Percentiles rank a stretch among this genome's conserved stretches.
Conservation (phyloP, 2,888 invertebrate genomes). For the Trisateles emortualis region DNA sequence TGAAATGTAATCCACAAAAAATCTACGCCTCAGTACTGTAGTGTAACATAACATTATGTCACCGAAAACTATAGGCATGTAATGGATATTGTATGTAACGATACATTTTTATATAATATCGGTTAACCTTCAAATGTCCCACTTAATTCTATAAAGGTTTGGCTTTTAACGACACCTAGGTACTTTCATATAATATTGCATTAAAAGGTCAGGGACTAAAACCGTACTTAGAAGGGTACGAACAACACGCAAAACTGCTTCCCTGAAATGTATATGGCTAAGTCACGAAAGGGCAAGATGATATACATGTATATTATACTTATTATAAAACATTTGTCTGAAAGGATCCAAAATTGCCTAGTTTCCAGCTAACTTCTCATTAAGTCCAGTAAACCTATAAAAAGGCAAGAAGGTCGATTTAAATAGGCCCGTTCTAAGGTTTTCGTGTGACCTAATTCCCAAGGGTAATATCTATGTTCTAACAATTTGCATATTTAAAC, state of each 20-base stretch:
- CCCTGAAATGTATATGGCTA: conserved; percentile 30
- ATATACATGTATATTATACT: conserved; percentile 1
- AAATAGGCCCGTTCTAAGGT: conserved; percentile 25
- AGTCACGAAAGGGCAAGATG: conserved; percentile 29
- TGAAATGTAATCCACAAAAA: too few species aligned
- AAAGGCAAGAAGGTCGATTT: conserved; percentile 27
- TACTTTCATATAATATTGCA: conserved; percentile 9
- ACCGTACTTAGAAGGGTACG: conserved; percentile 17
- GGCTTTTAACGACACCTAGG: conserved; percentile 12
- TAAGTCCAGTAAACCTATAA: conserved; percentile 30
- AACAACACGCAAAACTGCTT: conserved; percentile 35
- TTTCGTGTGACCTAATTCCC: conserved; percentile 30
- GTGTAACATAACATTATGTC: too few species aligned
- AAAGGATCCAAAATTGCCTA: conserved; percentile 14
- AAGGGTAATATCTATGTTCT: conserved; percentile 3
- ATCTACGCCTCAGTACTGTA: too few species aligned
- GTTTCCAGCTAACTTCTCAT: conserved; percentile 7
- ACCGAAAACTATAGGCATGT: neutral
- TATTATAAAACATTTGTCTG: conserved; percentile 4
- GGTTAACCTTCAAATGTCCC: neutral
- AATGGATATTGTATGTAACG: neutral
- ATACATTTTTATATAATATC: neutral
- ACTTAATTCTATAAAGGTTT: conserved; percentile 7
- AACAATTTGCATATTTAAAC: neutral
- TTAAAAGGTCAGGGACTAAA: conserved; percentile 38